Evolutionary conservation across 2,113 vertebrate genomes (phyloP).

Genomic region (Anoplopoma fimbria): DNA sequence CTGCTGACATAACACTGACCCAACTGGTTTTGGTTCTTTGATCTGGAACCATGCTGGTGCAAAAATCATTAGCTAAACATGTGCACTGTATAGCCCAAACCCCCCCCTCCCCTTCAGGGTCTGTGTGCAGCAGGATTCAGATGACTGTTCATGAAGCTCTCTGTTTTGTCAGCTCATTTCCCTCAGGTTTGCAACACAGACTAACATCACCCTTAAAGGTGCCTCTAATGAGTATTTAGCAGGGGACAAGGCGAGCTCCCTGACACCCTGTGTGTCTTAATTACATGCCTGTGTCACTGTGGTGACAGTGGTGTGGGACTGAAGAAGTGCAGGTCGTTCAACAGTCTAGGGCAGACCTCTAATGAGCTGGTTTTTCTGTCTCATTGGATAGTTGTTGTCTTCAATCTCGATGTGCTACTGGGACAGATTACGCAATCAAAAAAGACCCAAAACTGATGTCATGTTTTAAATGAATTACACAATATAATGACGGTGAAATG

Average conservation of each 20-base stretch:
- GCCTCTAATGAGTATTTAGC: conserved; percentile 80
- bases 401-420: conserved; percentile 46
- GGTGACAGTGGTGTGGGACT: conserved; percentile 75
- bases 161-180: conserved; percentile 75
- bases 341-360: conserved; percentile 64
- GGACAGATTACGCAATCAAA: conserved; percentile 51
- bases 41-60: conserved; percentile 56
- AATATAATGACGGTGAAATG: background rate
- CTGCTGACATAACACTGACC: conserved; percentile 35
- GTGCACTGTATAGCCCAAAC: background rate
- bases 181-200: conserved; percentile 65
- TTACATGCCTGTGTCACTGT: conserved; percentile 79
- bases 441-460: background rate
- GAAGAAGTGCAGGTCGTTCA: conserved; percentile 56
- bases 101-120: background rate
- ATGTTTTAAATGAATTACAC: background rate
- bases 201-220: conserved; percentile 80
- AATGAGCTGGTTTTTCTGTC: conserved; percentile 82
- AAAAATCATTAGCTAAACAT: conserved; percentile 55
- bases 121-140: conserved; percentile 29
- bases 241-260: conserved; percentile 74
- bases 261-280: conserved; percentile 72
- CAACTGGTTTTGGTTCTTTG: conserved; percentile 34
- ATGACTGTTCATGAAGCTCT: conserved; percentile 47
- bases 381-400: conserved; percentile 63